Evolutionary conservation across 2,113 vertebrate genomes (phyloP), one percentile per base, ranked within the genome.

Genomic region (Poecilia latipinna): DNA sequence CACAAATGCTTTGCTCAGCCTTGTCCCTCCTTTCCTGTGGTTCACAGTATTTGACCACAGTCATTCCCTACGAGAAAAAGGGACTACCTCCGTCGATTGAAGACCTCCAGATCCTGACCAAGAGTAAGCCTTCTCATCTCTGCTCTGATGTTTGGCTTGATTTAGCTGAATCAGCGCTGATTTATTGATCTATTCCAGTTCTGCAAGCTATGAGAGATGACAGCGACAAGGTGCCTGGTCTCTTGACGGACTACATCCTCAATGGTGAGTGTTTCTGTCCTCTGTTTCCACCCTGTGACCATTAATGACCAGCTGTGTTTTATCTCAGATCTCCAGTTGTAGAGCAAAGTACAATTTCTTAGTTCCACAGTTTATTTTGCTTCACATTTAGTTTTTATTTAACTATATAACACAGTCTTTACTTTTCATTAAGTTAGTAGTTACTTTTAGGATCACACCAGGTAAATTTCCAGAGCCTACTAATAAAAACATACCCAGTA

Each of bases 11-110:
- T 0, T 65, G 10, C 62, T 64, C 69, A 24, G 8, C 8, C 62
- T 22, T 54, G 4, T 31, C 3, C 1, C 24, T 61, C 1, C 72
- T 60, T 29, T 28, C 17, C 42, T 8, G 24, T 26, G 74, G 22
- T 54, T 44, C 37, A 37, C 77, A 99, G 98, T 98, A 98, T 88
- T 92, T 99, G 91, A 99, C 97, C 61, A 99, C 98, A 13, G 96
- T 99, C 80, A 99, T 99, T 88, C 98, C 98, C 54, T 99, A 99
- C 7, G 96, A 99, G 94, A 97, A 96, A 83, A 98, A 96, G 91
- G 96, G 94, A 65, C 95, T 94, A 8, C 95, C 98, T 10, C 97
- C 96, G 1, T 97, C 97, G 22, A 92, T 97, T 26, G 96, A 97
- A 92, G 98, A 99, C 91, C 97, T 99, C 68, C 97, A 99, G 63